These are phyloP conservation scores for Elmis aenea DNA, from an alignment of 2,888 invertebrate genomes.

Conservation along the genomic window DNA sequence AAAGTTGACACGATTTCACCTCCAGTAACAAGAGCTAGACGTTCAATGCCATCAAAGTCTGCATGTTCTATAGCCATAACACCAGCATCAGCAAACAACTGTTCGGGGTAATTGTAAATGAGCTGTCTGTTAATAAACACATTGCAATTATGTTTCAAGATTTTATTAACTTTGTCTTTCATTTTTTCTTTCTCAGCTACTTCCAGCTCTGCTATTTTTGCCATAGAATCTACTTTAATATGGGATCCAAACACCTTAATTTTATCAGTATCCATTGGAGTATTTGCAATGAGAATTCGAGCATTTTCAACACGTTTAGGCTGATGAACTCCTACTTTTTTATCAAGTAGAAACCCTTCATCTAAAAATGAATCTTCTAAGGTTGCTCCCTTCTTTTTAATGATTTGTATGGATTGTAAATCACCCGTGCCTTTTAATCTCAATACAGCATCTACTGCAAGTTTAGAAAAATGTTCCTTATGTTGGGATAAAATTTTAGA, in stretches of 20 bases:
- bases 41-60: constrained; percentile 98
- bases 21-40: constrained; percentile 93
- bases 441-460: constrained; percentile 93
- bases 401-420: constrained; percentile 93
- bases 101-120: constrained; percentile 99
- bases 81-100: constrained; percentile 95
- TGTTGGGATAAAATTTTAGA: constrained; percentile 97
- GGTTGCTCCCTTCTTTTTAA: constrained; percentile 93
- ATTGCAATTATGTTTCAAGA: constrained; percentile 89
- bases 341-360: constrained; percentile 90
- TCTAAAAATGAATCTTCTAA: constrained; percentile 95
- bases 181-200: constrained; percentile 98
- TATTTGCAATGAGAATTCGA: constrained; percentile 95
- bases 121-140: constrained; percentile 98
- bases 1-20: constrained; percentile 99
- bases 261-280: constrained; percentile 99
- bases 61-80: constrained; percentile 99
- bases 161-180: constrained; percentile 98
- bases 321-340: constrained; percentile 96
- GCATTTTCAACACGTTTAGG: constrained; percentile 94
- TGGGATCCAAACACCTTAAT: constrained; percentile 98
- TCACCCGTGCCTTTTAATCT: constrained; percentile 94
- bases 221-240: constrained; percentile 86
- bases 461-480: constrained; percentile 91
- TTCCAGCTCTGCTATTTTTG: constrained; percentile 96